Evolutionary conservation across 2,797 vertebrate genomes (phyloP), one percentile per base, ranked within the genome.

Genomic region (Sebastes umbrosus): DNA sequence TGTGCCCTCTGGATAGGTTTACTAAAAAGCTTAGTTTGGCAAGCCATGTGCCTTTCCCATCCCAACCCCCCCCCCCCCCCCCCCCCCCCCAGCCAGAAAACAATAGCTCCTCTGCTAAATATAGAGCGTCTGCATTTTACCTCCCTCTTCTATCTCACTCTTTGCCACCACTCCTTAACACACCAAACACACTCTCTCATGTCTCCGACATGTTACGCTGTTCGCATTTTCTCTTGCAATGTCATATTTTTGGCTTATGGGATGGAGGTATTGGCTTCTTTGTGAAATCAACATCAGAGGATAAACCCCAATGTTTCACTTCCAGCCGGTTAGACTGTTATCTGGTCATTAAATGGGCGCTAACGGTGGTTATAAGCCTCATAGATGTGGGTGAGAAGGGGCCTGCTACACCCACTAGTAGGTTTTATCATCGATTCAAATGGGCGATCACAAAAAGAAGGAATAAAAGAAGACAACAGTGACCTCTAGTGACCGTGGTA

Each of bases 21-120:
- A 83, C 72, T 54, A 66, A 75, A 80, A 77, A 83, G 82, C 82
- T 79, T 16, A 8, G 36, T 84, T 84, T 86, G 84, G 79, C 81
- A 80, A 83, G 70, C 39, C 72, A 39, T 69, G 46, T 46, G 16
- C 76, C 58, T 75, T 73, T 69, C 67, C 69, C 63, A 76, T 11
- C 64, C 2, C 32, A n/a, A n/a, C 32, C 77, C 75, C 71, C 34
- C 20, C 71, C 71, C 65, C n/a, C n/a, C n/a, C n/a, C n/a, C 31
- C 7, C 32, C 77, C 75, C 71, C 34, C 20, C 71, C 71, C 65
- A 85, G 80, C 74, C 79, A 78, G 77, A 87, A 93, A 93, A 93
- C 86, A 91, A 90, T 87, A 87, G 87, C 89, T 84, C 76, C 83
- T 81, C 80, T 54, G 83, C 92, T 94, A 93, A 94, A 94, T 92